These are phyloP conservation scores for Automeris io DNA, from an alignment of 2,888 invertebrate species.

Conservation along the genomic window DNA sequence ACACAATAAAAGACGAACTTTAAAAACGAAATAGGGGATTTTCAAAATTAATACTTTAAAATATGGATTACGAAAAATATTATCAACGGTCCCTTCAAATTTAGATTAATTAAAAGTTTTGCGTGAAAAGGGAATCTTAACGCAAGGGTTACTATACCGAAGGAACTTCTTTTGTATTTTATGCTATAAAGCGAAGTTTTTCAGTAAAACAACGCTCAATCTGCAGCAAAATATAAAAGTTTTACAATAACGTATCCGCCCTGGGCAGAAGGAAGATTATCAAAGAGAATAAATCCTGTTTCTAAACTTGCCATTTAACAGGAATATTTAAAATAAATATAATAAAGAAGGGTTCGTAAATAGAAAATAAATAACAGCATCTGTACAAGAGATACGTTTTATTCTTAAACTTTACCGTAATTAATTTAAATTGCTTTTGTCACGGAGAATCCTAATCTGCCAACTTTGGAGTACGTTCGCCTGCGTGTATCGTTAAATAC, in stretches of 20 bases:
- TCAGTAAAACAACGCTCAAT: conserved; percentile 70
- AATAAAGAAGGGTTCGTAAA: conserved; percentile 30
- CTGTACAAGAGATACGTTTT: conserved; percentile 1
- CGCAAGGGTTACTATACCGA: conserved; percentile 64
- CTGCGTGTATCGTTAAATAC: conserved; percentile 18
- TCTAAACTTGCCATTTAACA: conserved; percentile 47
- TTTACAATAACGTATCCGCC: conserved; percentile 71
- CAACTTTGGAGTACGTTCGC: not conserved
- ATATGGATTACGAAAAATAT: conserved; percentile 15
- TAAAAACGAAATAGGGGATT: not conserved
- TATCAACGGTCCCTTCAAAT: conserved; percentile 46
- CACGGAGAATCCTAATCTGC: not conserved
- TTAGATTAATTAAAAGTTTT: conserved; percentile 73
- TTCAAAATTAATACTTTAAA: conserved; percentile 11
- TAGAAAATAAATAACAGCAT: conserved; percentile 9
- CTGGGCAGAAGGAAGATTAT: conserved; percentile 57
- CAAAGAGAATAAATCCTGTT: conserved; percentile 54
- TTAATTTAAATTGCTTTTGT: conserved; percentile 2
- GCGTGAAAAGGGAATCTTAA: conserved; percentile 56
- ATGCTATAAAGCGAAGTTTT: conserved; percentile 67
- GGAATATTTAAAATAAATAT: conserved; percentile 37
- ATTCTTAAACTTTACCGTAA: not conserved
- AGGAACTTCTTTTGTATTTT: conserved; percentile 70
- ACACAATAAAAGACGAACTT: not conserved
- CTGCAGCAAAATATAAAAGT: conserved; percentile 73